A percentile compares a stretch with the other conserved stretches of the same genome.
Evolutionary conservation across 2,113 vertebrate species (phyloP).

Genomic region (Syngnathus scovelli): DNA sequence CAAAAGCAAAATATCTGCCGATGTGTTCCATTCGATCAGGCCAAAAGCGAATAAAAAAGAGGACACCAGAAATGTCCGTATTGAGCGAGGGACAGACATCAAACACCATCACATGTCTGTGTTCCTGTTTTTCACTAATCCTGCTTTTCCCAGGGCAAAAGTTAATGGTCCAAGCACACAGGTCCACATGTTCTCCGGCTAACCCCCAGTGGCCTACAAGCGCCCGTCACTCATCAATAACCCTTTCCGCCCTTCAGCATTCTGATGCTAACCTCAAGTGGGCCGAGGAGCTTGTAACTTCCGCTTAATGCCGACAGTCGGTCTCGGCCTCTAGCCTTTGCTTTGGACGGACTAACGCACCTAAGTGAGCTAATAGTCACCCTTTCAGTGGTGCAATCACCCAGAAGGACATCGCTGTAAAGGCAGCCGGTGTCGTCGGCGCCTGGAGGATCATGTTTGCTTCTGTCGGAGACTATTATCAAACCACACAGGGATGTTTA

Average conservation of each 20-base stretch:
- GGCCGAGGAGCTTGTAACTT: slow-evolving; percentile 14
- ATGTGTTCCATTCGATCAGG: background rate
- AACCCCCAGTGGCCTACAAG: slow-evolving; percentile 37
- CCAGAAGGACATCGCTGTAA: slow-evolving; percentile 64
- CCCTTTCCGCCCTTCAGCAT: slow-evolving; percentile 35
- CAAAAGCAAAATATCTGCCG: too few species aligned
- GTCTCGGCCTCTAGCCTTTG: slow-evolving; percentile 43
- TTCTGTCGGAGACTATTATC: slow-evolving; percentile 62
- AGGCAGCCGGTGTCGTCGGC: slow-evolving; percentile 33
- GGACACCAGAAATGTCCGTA: background rate
- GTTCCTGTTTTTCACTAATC: slow-evolving; percentile 31
- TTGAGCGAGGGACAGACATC: background rate
- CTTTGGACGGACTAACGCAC: slow-evolving; percentile 38
- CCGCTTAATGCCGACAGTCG: slow-evolving; percentile 39
- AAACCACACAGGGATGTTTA: slow-evolving; percentile 57
- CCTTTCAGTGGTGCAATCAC: slow-evolving; percentile 65
- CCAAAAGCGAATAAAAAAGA: background rate
- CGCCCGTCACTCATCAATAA: slow-evolving; percentile 35
- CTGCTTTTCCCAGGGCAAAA: slow-evolving; percentile 41
- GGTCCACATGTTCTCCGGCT: slow-evolving; percentile 24
- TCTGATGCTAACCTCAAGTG: slow-evolving; percentile 52
- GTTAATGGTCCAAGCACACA: slow-evolving; percentile 41
- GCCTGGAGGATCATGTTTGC: slow-evolving; percentile 44
- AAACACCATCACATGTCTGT: slow-evolving; percentile 7
- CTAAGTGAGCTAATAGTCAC: slow-evolving; percentile 61